These are phyloP conservation scores for Penelope pileata DNA, from an alignment of 2,113 vertebrate genomes.

Conservation along the genomic window DNA sequence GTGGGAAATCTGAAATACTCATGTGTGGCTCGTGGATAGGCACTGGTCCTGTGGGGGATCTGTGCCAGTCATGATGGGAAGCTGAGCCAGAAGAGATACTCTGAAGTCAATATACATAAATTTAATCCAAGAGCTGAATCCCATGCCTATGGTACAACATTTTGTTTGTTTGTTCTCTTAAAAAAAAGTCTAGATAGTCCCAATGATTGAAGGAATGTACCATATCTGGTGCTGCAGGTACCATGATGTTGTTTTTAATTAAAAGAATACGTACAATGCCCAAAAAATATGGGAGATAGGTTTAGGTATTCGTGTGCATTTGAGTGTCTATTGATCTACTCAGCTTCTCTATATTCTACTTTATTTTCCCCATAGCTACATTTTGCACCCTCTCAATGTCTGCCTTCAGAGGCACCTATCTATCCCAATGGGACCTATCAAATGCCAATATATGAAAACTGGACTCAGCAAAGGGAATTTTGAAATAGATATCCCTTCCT, in stretches of 20 bases:
- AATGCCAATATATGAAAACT: rapidly evolving
- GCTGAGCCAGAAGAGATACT: neutral
- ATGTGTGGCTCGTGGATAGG: neutral
- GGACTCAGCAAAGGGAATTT: rapidly evolving
- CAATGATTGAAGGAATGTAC: neutral
- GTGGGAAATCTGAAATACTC: neutral
- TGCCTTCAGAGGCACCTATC: neutral
- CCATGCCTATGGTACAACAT: rapidly evolving
- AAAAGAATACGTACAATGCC: neutral
- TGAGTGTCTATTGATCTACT: neutral
- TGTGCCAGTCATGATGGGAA: neutral
- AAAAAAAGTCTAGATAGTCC: neutral
- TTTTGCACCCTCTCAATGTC: neutral
- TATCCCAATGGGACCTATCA: neutral
- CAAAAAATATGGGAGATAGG: neutral
- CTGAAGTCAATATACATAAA: neutral
- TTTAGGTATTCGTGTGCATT: neutral
- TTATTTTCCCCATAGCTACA: neutral
- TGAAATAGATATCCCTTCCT: neutral
- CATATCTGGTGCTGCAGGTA: neutral
- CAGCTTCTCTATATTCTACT: neutral
- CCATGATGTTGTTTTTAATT: rapidly evolving
- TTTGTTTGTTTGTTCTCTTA: neutral
- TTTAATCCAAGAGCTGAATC: neutral
- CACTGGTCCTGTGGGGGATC: neutral